Conservation (phyloP, 2,888 invertebrate species). For the Chirona hameri region DNA sequence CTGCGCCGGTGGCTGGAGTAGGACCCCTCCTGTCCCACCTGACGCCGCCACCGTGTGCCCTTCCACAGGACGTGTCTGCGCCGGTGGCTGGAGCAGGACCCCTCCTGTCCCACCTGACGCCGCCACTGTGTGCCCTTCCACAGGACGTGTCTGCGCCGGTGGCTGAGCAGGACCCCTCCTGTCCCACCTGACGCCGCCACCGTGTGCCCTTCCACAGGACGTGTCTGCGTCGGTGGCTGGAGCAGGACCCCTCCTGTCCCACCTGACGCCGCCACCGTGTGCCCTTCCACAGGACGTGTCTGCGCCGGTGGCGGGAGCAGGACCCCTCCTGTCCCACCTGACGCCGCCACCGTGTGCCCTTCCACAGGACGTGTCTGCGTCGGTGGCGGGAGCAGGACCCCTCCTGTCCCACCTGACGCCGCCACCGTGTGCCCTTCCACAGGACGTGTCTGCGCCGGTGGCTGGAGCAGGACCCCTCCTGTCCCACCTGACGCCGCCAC, state of each 20-base stretch:
- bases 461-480: slow-evolving; percentile 87
- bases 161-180: slow-evolving; percentile 90
- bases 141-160: slow-evolving; percentile 69
- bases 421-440: not conserved
- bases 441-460: slow-evolving; percentile 73
- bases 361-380: slow-evolving; percentile 61
- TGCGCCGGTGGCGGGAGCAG: slow-evolving; percentile 86
- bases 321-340: slow-evolving; percentile 89
- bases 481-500: slow-evolving; percentile 59
- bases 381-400: slow-evolving; percentile 90
- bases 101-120: slow-evolving; percentile 85
- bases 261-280: slow-evolving; percentile 61
- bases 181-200: slow-evolving; percentile 71
- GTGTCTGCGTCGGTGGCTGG: slow-evolving; percentile 83
- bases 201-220: slow-evolving; percentile 42
- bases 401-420: slow-evolving; percentile 82
- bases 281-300: slow-evolving; percentile 54
- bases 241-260: slow-evolving; percentile 87
- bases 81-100: slow-evolving; percentile 88
- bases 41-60: slow-evolving; percentile 52
- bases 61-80: slow-evolving; percentile 61
- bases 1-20: slow-evolving; percentile 86
- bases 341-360: slow-evolving; percentile 48
- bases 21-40: slow-evolving; percentile 86
- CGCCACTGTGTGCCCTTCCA: not conserved